These are phyloP conservation scores for Apantesis nais DNA, from an alignment of 2,888 invertebrate genomes.

Conservation along the genomic window DNA sequence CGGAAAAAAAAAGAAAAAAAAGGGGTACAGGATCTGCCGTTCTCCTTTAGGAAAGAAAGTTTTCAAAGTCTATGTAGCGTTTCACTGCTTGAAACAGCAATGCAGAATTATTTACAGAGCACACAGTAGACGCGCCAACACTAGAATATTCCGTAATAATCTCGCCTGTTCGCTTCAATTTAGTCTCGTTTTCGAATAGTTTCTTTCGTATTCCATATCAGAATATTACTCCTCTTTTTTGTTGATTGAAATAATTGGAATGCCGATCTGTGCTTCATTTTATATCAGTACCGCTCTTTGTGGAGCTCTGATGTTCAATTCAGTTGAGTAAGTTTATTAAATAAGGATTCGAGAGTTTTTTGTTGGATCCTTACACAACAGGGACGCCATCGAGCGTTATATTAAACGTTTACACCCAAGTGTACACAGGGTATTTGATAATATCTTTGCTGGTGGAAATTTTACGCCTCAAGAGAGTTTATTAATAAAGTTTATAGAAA, in stretches of 20 bases:
- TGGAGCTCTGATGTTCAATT: conserved; percentile 8
- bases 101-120: conserved; percentile 7
- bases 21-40: no score
- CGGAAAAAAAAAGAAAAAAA: no score
- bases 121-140: conserved; percentile 18
- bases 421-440: neutral
- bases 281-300: conserved; percentile 1
- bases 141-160: conserved; percentile 35
- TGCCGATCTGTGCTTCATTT: conserved; percentile 24
- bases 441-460: neutral
- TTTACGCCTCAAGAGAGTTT: neutral
- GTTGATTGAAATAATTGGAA: conserved; percentile 29
- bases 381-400: neutral
- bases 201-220: conserved; percentile 15
- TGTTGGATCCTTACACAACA: neutral
- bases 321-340: conserved; percentile 12
- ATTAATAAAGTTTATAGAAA: neutral
- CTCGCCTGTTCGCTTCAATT: conserved; percentile 15
- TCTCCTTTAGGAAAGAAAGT: no score
- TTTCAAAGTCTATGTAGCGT: neutral
- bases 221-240: conserved; percentile 23
- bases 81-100: conserved; percentile 14
- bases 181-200: conserved; percentile 8
- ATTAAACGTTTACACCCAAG: conserved; percentile 5
- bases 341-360: conserved; percentile 4